A percentile compares a stretch with the other conserved stretches of the same genome.
These are phyloP conservation scores for Drosophila conformis DNA, from an alignment of 2,888 invertebrate genomes.

Conservation along the genomic window DNA sequence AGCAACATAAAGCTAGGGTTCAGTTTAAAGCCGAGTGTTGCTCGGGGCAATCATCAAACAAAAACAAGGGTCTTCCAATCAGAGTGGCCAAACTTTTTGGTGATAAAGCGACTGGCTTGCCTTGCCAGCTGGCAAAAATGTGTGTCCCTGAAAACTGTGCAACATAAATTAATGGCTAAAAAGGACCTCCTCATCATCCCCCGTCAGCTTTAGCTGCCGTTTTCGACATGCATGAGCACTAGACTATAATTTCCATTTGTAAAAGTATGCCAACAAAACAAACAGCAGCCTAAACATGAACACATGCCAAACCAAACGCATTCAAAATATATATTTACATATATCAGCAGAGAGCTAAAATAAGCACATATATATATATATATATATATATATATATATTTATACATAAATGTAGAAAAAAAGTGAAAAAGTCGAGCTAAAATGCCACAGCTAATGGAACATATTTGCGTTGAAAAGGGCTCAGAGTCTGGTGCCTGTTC, in stretches of 20 bases:
- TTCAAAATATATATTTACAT: conserved; percentile 38
- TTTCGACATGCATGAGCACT: conserved; percentile 63
- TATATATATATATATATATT: not conserved
- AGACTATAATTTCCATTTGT: conserved; percentile 78
- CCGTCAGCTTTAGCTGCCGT: conserved; percentile 25
- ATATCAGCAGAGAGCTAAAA: conserved; percentile 11
- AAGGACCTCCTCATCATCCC: conserved; percentile 23
- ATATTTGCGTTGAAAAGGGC: conserved; percentile 79
- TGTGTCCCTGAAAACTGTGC: conserved; percentile 52
- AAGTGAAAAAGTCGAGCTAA: conserved; percentile 62
- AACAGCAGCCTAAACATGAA: conserved; percentile 69
- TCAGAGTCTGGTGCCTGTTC: conserved; percentile 38
- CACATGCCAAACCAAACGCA: conserved; percentile 62
- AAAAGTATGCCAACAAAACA: conserved; percentile 76
- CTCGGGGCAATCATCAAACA: conserved; percentile 27
- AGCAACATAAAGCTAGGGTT: conserved; percentile 12
- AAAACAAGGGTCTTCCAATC: conserved; percentile 35
- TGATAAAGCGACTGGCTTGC: conserved; percentile 26
- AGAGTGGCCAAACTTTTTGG: conserved; percentile 25
- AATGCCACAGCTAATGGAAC: conserved; percentile 79
- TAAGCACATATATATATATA: conserved; percentile 1
- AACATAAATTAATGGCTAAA: conserved; percentile 72
- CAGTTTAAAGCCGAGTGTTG: conserved; percentile 29
- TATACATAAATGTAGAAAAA: conserved; percentile 16
- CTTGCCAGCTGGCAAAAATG: conserved; percentile 41